A percentile compares a stretch with the other conserved stretches of the same genome.
phyloP scores from a whole-genome alignment of 2,888 invertebrate genomes.

The Peribatodes rhomboidaria region DNA sequence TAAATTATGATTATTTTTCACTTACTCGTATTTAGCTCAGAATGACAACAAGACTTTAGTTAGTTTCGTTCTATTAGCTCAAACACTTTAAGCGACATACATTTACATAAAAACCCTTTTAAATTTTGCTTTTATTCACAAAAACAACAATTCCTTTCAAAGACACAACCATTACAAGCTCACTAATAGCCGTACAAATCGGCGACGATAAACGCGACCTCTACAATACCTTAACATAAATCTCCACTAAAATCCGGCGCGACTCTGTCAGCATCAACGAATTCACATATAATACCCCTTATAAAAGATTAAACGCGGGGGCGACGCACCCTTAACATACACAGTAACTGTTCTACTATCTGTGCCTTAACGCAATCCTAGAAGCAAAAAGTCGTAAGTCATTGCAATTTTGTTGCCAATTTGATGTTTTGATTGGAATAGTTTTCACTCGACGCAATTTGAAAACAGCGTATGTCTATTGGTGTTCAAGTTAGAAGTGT shows the following conservation, averaged over 20 bases:
- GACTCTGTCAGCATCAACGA: constrained; percentile 73
- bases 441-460: constrained; percentile 16
- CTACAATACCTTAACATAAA: constrained; percentile 48
- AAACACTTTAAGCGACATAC: too few species aligned
- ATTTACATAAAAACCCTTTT: too few species aligned
- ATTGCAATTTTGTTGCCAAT: neutral
- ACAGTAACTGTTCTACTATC: constrained; percentile 3
- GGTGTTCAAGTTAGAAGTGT: constrained; percentile 5
- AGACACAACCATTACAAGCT: constrained; percentile 40
- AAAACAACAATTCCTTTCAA: neutral
- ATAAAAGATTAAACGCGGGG: constrained; percentile 79
- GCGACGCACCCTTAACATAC: constrained; percentile 54
- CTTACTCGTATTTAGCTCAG: too few species aligned
- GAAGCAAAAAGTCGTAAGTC: constrained; percentile 19
- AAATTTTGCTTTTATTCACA: neutral
- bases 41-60: too few species aligned
- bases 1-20: too few species aligned
- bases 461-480: constrained; percentile 53
- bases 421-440: neutral
- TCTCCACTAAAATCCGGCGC: constrained; percentile 43
- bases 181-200: constrained; percentile 44
- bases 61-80: too few species aligned
- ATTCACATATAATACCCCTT: constrained; percentile 74
- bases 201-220: constrained; percentile 29
- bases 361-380: constrained; percentile 48